phyloP scores from a whole-genome alignment of 2,888 invertebrate genomes.

The Chrysolina oricalcia region DNA sequence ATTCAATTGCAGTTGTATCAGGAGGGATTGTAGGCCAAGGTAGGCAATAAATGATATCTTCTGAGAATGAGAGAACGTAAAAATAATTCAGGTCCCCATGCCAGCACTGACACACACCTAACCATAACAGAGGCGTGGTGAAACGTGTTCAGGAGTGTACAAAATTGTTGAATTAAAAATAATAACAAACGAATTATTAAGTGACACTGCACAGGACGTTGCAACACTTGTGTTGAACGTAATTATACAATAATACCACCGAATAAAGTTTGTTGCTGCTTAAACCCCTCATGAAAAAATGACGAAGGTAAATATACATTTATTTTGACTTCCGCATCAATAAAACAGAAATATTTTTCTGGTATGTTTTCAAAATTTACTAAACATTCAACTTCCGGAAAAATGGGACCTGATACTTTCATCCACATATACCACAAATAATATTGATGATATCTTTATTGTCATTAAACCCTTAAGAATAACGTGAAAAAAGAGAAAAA shows the following conservation, averaged over 20 bases:
- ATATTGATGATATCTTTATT: too few relatives aligned
- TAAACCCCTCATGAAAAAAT: too few relatives aligned
- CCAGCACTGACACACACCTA: conserved; percentile 22
- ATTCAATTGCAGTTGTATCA: conserved; percentile 30
- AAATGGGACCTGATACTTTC: too few relatives aligned
- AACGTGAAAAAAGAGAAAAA: too few relatives aligned
- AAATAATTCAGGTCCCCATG: conserved; percentile 38
- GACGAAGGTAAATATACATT: too few relatives aligned
- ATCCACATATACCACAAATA: too few relatives aligned
- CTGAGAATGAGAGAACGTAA: conserved; percentile 43
- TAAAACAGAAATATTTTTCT: too few relatives aligned
- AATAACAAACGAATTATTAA: neutral
- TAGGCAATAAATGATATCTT: conserved; percentile 39
- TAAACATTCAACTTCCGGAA: too few relatives aligned
- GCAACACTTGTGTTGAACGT: neutral
- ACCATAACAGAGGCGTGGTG: conserved; percentile 22
- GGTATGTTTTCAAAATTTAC: too few relatives aligned
- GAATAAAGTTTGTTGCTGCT: neutral
- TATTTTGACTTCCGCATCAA: too few relatives aligned
- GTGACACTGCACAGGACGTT: neutral
- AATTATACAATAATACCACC: neutral
- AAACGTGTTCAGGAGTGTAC: conserved; percentile 18
- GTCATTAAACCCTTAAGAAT: too few relatives aligned
- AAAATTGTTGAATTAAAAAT: neutral
- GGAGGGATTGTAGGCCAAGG: conserved; percentile 47